phyloP scores from a whole-genome alignment of 1,140 invertebrate genomes.

The Metopolophium dirhodum region DNA sequence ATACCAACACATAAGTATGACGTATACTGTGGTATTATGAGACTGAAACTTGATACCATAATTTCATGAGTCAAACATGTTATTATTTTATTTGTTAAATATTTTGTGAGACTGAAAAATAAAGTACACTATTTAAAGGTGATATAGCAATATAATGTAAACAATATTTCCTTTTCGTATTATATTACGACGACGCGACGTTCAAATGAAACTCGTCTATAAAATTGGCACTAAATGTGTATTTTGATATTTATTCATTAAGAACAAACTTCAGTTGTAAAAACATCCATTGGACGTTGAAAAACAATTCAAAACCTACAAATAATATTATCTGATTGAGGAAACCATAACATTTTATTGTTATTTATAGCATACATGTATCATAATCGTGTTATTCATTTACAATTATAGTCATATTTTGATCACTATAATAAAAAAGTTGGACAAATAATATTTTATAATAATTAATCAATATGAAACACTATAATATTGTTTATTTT shows the following conservation, averaged over 20 bases:
- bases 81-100: not conserved
- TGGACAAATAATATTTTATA: not conserved
- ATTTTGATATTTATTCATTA: not conserved
- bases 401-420: not conserved
- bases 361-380: not conserved
- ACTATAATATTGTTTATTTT: not conserved
- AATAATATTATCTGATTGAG: not conserved
- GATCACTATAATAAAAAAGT: not conserved
- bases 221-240: not conserved
- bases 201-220: not conserved
- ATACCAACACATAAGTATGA: not conserved
- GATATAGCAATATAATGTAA: not conserved
- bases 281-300: not conserved
- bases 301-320: not conserved
- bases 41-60: not conserved
- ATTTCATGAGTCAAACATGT: not conserved
- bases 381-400: not conserved
- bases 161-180: not conserved
- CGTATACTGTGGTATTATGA: not conserved
- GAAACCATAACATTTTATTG: constrained; percentile 4
- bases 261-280: not conserved
- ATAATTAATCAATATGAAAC: not conserved
- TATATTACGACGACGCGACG: not conserved
- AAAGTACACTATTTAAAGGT: not conserved
- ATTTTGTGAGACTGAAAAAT: not conserved